These are phyloP conservation scores for Panopea generosa DNA, from an alignment of 2,888 invertebrate genomes.

Conservation along the genomic window DNA sequence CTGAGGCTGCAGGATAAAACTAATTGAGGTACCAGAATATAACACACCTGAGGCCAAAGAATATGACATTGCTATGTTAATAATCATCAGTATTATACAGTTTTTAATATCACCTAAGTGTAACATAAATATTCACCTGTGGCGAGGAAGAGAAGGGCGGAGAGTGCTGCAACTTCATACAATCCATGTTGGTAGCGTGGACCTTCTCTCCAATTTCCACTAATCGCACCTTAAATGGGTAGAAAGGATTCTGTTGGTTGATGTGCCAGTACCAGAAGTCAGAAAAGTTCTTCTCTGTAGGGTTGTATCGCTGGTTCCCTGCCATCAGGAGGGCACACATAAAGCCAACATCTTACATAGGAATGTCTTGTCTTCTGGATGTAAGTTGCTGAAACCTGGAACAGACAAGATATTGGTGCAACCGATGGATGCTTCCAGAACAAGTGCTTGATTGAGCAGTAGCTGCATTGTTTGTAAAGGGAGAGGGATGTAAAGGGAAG, in stretches of 20 bases:
- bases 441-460: too few species aligned
- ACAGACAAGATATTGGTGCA: too few species aligned
- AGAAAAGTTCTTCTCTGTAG: conserved; percentile 57
- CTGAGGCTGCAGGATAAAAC: too few species aligned
- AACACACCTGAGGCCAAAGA: too few species aligned
- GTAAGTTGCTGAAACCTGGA: conserved; percentile 58
- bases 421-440: too few species aligned
- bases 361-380: conserved; percentile 61
- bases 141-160: conserved; percentile 55
- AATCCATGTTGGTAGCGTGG: conserved; percentile 61
- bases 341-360: conserved; percentile 56
- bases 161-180: conserved; percentile 57
- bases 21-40: too few species aligned
- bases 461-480: too few species aligned
- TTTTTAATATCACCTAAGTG: too few species aligned
- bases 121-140: too few species aligned
- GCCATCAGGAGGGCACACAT: conserved; percentile 55
- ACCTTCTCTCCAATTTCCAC: conserved; percentile 62
- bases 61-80: too few species aligned
- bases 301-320: conserved; percentile 53
- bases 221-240: conserved; percentile 59
- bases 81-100: too few species aligned
- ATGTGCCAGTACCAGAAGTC: conserved; percentile 69
- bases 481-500: too few species aligned
- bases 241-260: conserved; percentile 63